phyloP scores from a whole-genome alignment of 2,888 invertebrate species.

The Calameuta pallipes region DNA sequence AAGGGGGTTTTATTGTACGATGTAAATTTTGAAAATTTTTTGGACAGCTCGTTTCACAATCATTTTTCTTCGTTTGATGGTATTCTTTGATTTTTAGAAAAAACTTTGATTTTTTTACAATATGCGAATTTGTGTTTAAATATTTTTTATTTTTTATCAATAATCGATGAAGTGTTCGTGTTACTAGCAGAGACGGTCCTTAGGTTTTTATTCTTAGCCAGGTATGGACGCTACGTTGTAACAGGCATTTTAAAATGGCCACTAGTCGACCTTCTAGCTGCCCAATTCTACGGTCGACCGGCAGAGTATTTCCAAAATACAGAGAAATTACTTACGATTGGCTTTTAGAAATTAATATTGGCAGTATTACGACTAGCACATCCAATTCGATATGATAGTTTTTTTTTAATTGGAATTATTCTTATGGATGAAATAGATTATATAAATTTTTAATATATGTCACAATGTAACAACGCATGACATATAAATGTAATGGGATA shows the following conservation, averaged over 20 bases:
- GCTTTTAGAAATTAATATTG: neutral
- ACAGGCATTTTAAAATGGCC: slow-evolving; percentile 41
- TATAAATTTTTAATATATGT: neutral
- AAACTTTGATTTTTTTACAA: fast-evolving
- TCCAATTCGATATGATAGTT: too few species aligned
- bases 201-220: slow-evolving; percentile 18
- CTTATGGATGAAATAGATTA: neutral
- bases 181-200: neutral
- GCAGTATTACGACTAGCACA: too few species aligned
- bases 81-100: neutral
- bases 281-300: slow-evolving; percentile 14
- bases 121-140: too few species aligned
- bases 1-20: too few species aligned
- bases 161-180: neutral
- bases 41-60: neutral
- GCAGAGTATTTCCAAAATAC: slow-evolving; percentile 33
- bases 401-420: too few species aligned
- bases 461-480: neutral
- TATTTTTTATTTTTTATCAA: too few species aligned
- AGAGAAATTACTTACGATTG: neutral
- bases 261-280: slow-evolving; percentile 46
- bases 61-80: neutral
- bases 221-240: slow-evolving; percentile 40
- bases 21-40: too few species aligned
- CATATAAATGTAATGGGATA: neutral